Conservation (phyloP, 2,888 invertebrate species). For the Drosophila glabriapex region DNA sequence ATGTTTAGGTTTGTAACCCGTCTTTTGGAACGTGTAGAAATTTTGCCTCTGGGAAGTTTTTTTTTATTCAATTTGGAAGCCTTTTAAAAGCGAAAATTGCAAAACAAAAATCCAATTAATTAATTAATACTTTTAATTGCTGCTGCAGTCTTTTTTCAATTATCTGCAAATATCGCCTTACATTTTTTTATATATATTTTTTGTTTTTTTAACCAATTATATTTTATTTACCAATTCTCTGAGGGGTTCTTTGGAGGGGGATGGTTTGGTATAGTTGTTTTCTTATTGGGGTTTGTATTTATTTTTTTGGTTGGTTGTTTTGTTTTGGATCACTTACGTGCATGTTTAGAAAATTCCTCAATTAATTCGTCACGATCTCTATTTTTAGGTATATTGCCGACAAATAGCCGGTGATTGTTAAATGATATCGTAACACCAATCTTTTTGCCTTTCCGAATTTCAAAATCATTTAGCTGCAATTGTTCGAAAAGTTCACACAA, state of each 20-base stretch:
- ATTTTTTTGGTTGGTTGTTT: constrained; percentile 50
- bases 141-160: constrained; percentile 40
- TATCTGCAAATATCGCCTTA: constrained; percentile 82
- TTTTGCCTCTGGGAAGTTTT: constrained; percentile 9
- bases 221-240: constrained; percentile 58
- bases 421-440: constrained; percentile 99
- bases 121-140: constrained; percentile 32
- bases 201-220: constrained; percentile 17
- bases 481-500: constrained; percentile 88
- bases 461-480: constrained; percentile 99
- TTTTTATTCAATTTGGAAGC: constrained; percentile 39
- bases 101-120: constrained; percentile 85
- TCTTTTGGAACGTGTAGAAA: constrained; percentile 13
- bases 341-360: constrained; percentile 99
- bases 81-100: constrained; percentile 84
- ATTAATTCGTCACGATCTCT: constrained; percentile 99
- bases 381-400: constrained; percentile 99
- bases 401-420: constrained; percentile 99
- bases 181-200: constrained; percentile 33
- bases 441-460: constrained; percentile 99
- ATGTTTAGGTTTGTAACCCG: neutral
- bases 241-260: constrained; percentile 29
- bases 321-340: constrained; percentile 93
- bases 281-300: constrained; percentile 32
- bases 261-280: constrained; percentile 35